Conservation (phyloP, 2,113 vertebrate genomes). For the Furnarius figulus region DNA sequence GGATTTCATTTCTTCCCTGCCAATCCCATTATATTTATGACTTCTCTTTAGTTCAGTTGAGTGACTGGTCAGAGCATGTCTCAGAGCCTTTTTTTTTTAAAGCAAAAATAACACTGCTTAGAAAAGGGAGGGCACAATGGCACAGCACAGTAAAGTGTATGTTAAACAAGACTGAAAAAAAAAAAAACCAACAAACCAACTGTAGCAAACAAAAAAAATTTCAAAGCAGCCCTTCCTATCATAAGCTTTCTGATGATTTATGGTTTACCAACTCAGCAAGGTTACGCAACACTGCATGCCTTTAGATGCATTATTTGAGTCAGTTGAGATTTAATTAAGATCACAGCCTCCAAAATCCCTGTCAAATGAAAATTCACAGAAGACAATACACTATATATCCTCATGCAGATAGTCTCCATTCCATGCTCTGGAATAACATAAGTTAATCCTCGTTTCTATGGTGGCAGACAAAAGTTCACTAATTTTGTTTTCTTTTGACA, state of each 20-base stretch:
- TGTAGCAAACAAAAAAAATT: constrained; percentile 68
- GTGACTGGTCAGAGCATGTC: constrained; percentile 60
- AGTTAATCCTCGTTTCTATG: constrained; percentile 92
- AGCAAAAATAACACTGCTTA: constrained; percentile 47
- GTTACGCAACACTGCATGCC: constrained; percentile 86
- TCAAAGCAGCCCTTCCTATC: constrained; percentile 74
- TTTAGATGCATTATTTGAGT: constrained; percentile 90
- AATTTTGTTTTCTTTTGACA: constrained; percentile 86
- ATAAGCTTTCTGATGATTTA: constrained; percentile 83
- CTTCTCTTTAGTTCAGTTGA: constrained; percentile 41
- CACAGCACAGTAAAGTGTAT: neutral
- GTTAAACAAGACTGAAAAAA: constrained; percentile 38
- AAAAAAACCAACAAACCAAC: neutral
- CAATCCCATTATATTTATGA: constrained; percentile 54
- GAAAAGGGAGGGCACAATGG: neutral
- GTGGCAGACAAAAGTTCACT: constrained; percentile 87
- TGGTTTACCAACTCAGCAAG: constrained; percentile 82
- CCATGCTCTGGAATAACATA: constrained; percentile 82
- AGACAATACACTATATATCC: constrained; percentile 90
- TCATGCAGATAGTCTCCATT: constrained; percentile 87
- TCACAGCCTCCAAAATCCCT: constrained; percentile 91
- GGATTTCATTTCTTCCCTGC: constrained; percentile 48
- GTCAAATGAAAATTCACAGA: constrained; percentile 89
- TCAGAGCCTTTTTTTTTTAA: neutral
- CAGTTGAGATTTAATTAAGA: constrained; percentile 98